Evolutionary conservation across 1,140 invertebrate genomes (phyloP), one percentile per base, ranked within the genome.

Genomic region (Asobara japonica): DNA sequence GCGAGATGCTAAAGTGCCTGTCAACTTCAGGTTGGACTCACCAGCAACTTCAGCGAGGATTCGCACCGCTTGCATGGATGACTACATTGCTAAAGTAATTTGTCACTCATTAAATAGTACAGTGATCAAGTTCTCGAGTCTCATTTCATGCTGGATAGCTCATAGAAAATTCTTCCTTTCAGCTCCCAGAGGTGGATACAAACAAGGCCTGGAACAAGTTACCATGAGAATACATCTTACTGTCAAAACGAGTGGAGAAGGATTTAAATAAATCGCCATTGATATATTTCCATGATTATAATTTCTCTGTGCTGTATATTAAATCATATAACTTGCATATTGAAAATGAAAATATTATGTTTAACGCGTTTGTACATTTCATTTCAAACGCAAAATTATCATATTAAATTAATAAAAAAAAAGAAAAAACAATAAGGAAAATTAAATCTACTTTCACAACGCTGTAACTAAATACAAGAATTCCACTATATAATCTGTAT

Each of bases 11-110:
- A 92, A 92, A 2, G 83, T 91, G 3, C 78, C 82, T 0, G 86
- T 88, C n/a, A 84, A 86, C 38, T 97, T 97, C 81, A 87, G 87
- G 61, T 84, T 99, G n/a, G 91, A 97, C 82, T 91, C 95, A 3
- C 97, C 97, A 18, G 95, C 95, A 2, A 97, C 97, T 11, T 90
- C 95, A 10, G 95, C 95, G 18, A 89, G 92, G 64, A 97, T 98
- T 77, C 90, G 97, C 56, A 94, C 97, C 92, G 94, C 94, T 20
- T 98, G 97, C 80, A 30, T 51, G 16, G 69, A 71, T 38, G 41
- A 71, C 8, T 36, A 65, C 13, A 36, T 45, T 36, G 36, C 22
- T 11, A 65, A 65, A 41, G 69, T 71, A 48, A 65, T 36, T 20
- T 51, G 8, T 51, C 8, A 2, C n/a, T 51, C n/a, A 62, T 45